Evolutionary conservation across 2,888 invertebrate genomes (phyloP), one percentile per base, ranked within the genome.

Genomic region (Aphidoletes aphidimyza): DNA sequence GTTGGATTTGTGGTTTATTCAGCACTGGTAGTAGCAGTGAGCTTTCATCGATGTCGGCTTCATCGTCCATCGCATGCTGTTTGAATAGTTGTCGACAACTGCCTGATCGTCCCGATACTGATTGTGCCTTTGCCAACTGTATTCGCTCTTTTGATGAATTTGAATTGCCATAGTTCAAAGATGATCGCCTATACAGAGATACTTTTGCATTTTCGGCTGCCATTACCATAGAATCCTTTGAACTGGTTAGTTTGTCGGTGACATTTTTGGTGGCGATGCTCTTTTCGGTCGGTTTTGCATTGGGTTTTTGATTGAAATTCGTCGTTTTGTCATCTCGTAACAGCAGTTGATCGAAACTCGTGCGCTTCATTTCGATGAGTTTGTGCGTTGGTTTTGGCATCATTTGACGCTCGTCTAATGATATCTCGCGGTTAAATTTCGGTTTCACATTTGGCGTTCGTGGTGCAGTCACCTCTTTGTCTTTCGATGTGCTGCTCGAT

Each of bases 11-110:
- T n/a, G 83, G 26, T 84, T 83, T 84, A n/a, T 47, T 81, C 11
- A 85, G 54, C 81, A 86, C 86, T 9, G 91, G 90, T 86, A 91
- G 86, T 83, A 92, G 87, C 86, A 92, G 89, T 83, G 91, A 91
- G 47, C 89, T 91, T 86, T 92, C 92, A 87, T 92, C 92, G 85
- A 90, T 89, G 86, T 90, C 90, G 69, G 88, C 89, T 86, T 91
- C 89, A 86, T 92, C 92, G 86, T 92, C 92, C 85, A 92, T 89
- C 0, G 92, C 92, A 86, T 91, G 89, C 86, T 92, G 92, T 87
- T 92, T 92, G 87, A 92, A 92, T 17, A 92, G 89, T 87, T 92
- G 92, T 87, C 92, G 92, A 34, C 92, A 91, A 88, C 92, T 92
- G 86, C 88, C 89, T 85, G 90, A 90, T 85, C 90, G 89, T 86